Conservation (phyloP, 1,140 invertebrate species). For the Anadara kagoshimensis region DNA sequence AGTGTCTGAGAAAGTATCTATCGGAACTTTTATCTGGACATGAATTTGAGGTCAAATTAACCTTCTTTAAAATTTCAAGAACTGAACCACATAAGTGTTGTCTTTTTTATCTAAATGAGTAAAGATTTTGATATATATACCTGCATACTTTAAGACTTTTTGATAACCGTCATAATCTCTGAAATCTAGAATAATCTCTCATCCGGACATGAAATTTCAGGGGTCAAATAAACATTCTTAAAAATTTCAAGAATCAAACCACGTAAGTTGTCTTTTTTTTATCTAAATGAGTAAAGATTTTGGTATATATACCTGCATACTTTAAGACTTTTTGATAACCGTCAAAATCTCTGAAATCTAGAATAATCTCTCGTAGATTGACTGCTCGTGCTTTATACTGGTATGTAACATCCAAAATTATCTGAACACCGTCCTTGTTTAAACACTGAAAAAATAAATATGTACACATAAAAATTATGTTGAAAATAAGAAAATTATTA, state of each 20-base stretch:
- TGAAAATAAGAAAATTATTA: slow-evolving; percentile 2
- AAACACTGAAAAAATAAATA: slow-evolving; percentile 58
- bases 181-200: slow-evolving; percentile 61
- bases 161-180: slow-evolving; percentile 64
- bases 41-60: background rate
- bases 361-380: slow-evolving; percentile 55
- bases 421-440: slow-evolving; percentile 67
- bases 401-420: slow-evolving; percentile 62
- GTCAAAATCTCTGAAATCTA: slow-evolving; percentile 65
- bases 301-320: slow-evolving; percentile 50
- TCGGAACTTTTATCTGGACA: no score
- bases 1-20: no score
- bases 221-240: background rate
- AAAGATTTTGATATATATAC: slow-evolving; percentile 29
- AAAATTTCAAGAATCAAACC: background rate
- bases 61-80: background rate
- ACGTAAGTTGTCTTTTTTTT: background rate
- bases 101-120: background rate
- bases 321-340: slow-evolving; percentile 61
- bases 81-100: background rate
- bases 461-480: background rate
- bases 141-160: slow-evolving; percentile 56
- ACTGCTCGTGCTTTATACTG: slow-evolving; percentile 62
- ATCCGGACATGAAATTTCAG: background rate
- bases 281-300: background rate